Evolutionary conservation across 2,797 vertebrate genomes (phyloP).

Genomic region (Spinus pinus): DNA sequence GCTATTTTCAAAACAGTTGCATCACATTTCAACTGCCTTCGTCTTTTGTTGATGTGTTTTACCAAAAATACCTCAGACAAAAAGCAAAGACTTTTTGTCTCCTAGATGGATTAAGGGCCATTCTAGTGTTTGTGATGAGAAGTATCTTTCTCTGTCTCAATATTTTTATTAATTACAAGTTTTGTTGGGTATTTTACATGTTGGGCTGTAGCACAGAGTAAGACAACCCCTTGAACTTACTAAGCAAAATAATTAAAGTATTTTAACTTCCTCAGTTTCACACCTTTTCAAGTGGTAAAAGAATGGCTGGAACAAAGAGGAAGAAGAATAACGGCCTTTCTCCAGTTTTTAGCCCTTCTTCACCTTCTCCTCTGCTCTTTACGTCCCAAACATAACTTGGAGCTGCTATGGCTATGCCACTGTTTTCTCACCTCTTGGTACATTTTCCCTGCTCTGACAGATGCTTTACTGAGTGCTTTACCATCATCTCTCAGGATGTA

Average conservation of each 20-base stretch:
- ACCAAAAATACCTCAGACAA: background rate
- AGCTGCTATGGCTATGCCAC: background rate
- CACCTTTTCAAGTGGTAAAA: background rate
- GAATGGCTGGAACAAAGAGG: background rate
- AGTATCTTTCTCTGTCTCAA: background rate
- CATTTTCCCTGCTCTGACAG: background rate
- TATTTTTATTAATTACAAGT: background rate
- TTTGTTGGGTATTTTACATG: background rate
- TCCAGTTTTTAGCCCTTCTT: background rate
- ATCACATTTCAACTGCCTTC: background rate
- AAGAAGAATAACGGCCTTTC: fast-evolving
- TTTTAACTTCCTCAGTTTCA: background rate
- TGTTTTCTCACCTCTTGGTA: background rate
- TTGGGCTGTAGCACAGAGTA: background rate
- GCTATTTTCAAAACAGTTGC: background rate
- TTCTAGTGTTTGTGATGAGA: background rate
- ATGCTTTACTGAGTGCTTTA: background rate
- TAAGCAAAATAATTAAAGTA: background rate
- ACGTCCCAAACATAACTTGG: background rate
- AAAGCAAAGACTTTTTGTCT: background rate
- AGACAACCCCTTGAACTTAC: background rate
- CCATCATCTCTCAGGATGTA: background rate
- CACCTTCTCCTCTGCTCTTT: background rate
- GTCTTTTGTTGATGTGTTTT: background rate
- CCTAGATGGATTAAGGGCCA: background rate